Evolutionary conservation across 2,797 vertebrate genomes (phyloP).

Genomic region (Peromyscus nudipes): DNA sequence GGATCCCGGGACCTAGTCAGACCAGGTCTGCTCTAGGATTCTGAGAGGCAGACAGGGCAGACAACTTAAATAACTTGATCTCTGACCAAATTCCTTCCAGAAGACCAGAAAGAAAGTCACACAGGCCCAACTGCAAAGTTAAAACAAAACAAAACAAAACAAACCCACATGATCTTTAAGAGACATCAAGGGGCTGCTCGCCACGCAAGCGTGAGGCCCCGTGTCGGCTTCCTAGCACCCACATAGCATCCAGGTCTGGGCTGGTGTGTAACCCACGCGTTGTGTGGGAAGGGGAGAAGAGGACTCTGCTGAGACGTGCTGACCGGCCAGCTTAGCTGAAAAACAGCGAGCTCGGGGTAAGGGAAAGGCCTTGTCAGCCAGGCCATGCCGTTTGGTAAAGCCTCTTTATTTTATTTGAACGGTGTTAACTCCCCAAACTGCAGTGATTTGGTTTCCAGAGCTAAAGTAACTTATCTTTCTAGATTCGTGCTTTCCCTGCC

Average conservation of each 20-base stretch:
- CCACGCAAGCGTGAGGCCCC: fast-evolving
- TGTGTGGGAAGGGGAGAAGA: too few species aligned
- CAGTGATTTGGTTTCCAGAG: background rate
- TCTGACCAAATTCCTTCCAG: background rate
- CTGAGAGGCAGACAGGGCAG: background rate
- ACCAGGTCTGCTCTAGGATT: background rate
- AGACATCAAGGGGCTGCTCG: background rate
- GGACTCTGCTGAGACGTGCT: too few species aligned
- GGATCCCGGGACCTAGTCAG: background rate
- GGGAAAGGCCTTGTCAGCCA: background rate
- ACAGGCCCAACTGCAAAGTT: background rate
- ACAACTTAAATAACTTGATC: background rate
- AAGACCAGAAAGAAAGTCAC: background rate
- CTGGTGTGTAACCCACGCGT: too few species aligned
- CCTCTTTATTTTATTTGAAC: background rate
- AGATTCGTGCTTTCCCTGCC: background rate
- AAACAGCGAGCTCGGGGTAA: background rate
- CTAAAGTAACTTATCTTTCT: background rate
- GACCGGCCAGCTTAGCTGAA: background rate
- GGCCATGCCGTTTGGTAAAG: background rate
- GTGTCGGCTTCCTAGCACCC: background rate
- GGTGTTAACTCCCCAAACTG: background rate
- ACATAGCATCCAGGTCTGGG: background rate
- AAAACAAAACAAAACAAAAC: background rate
- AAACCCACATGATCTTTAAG: background rate